These are phyloP conservation scores for Pseudanteris insignis DNA, from an alignment of 2,888 invertebrate genomes.

Conservation along the genomic window DNA sequence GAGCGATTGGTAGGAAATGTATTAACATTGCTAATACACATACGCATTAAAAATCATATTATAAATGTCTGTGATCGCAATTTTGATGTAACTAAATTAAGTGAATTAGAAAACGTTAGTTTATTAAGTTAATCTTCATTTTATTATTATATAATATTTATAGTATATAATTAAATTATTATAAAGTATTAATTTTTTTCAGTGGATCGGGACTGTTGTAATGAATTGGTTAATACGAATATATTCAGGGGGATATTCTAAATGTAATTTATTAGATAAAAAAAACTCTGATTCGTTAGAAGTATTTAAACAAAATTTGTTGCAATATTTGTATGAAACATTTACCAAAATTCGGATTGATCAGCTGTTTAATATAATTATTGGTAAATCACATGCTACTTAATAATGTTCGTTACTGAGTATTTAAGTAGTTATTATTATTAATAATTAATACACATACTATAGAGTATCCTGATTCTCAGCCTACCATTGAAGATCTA, in stretches of 20 bases:
- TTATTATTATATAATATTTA: too few species aligned
- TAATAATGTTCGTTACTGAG: too few species aligned
- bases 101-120: conserved; percentile 76
- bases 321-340: conserved; percentile 85
- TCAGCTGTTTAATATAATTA: conserved; percentile 94
- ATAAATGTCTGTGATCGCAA: conserved; percentile 84
- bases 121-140: too few species aligned
- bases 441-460: too few species aligned
- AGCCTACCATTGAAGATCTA: conserved; percentile 90
- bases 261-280: conserved; percentile 70
- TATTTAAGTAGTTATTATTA: too few species aligned
- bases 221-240: conserved; percentile 87
- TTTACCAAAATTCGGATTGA: conserved; percentile 89
- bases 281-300: conserved; percentile 71
- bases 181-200: conserved; percentile 21
- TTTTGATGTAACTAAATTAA: conserved; percentile 84
- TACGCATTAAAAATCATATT: conserved; percentile 85
- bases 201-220: conserved; percentile 89
- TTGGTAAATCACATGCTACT: too few species aligned
- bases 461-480: conserved; percentile 93
- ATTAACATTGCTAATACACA: conserved; percentile 83
- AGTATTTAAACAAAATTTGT: conserved; percentile 79
- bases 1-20: conserved; percentile 88
- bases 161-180: too few species aligned
- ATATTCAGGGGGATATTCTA: conserved; percentile 75